Percentiles rank a stretch among this genome's conserved stretches.
Evolutionary conservation across 1,140 invertebrate species (phyloP).

Genomic region (Yoshiicerus persimilis): DNA sequence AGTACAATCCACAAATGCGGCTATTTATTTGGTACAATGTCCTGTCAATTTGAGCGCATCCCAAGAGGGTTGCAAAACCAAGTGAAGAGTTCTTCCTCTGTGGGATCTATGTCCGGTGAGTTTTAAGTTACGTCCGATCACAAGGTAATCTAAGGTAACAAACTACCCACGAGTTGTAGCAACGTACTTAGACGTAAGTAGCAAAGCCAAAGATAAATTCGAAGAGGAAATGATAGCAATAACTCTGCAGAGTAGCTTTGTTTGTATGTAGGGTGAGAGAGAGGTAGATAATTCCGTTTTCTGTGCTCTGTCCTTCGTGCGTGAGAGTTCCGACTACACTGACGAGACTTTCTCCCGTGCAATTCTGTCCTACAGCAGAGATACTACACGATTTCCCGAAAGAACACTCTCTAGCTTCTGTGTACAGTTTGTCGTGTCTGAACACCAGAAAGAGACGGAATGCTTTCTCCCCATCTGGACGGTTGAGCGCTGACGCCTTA

Average conservation of each 20-base stretch:
- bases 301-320: slow-evolving; percentile 5
- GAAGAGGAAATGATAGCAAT: neutral
- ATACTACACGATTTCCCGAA: neutral
- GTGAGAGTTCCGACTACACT: slow-evolving; percentile 5
- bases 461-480: slow-evolving; percentile 12
- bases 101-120: no score
- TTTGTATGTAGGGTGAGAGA: neutral
- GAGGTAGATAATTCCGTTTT: neutral
- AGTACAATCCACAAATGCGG: no score
- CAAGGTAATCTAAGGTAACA: neutral
- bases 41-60: neutral
- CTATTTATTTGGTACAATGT: neutral
- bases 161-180: neutral
- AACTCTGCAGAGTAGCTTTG: neutral
- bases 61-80: neutral
- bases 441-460: neutral
- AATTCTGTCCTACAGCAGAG: neutral
- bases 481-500: slow-evolving; percentile 7
- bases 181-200: neutral
- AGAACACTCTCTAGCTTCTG: neutral
- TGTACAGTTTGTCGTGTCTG: neutral
- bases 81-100: neutral
- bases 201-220: neutral
- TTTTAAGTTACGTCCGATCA: neutral
- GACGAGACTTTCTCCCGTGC: neutral